Conservation (phyloP, 2,888 invertebrate genomes). For the Heterodera filipjevi region DNA sequence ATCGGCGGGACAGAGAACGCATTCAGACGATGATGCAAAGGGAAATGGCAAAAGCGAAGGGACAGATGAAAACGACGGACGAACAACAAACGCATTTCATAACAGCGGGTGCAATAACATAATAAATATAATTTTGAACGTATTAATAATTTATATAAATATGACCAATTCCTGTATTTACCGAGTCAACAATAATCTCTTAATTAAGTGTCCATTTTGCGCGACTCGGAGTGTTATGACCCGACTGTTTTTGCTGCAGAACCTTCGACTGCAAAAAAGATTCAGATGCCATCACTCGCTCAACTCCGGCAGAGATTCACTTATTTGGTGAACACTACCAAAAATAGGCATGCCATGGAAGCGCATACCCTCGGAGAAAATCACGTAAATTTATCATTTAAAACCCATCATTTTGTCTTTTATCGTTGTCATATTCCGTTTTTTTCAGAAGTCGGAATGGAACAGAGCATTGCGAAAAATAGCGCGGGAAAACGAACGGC, state of each 20-base stretch:
- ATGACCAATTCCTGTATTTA: too few species aligned
- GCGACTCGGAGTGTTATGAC: slow-evolving; percentile 32
- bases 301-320: slow-evolving; percentile 27
- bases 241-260: slow-evolving; percentile 20
- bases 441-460: slow-evolving; percentile 24
- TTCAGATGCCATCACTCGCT: slow-evolving; percentile 1
- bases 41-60: slow-evolving; percentile 23
- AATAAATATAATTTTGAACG: neutral
- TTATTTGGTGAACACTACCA: slow-evolving; percentile 29
- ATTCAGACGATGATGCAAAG: slow-evolving; percentile 25
- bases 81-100: neutral
- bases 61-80: neutral
- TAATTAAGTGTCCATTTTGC: slow-evolving; percentile 28
- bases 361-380: slow-evolving; percentile 24
- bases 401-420: neutral
- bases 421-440: neutral
- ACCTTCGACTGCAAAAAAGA: neutral
- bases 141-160: neutral
- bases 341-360: slow-evolving; percentile 34
- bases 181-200: too few species aligned
- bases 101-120: slow-evolving; percentile 10
- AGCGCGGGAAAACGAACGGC: slow-evolving; percentile 15
- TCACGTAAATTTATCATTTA: neutral
- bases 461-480: neutral
- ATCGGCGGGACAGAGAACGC: slow-evolving; percentile 26